These are phyloP conservation scores for Hylomyscus alleni DNA, from an alignment of 2,797 vertebrate species.

Conservation along the genomic window DNA sequence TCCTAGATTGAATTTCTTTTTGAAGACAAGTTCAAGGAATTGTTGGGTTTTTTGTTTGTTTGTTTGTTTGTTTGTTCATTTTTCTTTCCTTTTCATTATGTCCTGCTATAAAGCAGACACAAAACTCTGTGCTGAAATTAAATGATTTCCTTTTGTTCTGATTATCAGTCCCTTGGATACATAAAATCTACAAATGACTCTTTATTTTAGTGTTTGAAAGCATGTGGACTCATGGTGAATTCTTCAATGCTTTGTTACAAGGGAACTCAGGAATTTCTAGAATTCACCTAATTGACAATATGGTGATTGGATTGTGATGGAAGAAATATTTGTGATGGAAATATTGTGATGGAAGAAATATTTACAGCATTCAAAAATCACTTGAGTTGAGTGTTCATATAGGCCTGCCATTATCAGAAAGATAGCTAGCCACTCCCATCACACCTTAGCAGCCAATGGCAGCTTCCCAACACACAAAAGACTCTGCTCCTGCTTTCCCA, in stretches of 20 bases:
- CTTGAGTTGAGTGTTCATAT: neutral
- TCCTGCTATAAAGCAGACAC: neutral
- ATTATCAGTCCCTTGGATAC: neutral
- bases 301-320: neutral
- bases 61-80: too few species aligned
- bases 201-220: constrained; percentile 22
- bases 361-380: constrained; percentile 21
- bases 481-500: neutral
- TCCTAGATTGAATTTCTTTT: constrained; percentile 5
- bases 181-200: neutral
- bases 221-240: neutral
- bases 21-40: neutral
- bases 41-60: too few species aligned
- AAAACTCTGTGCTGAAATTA: constrained; percentile 17
- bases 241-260: neutral
- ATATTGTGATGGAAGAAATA: constrained; percentile 8
- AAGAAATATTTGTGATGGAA: constrained; percentile 31
- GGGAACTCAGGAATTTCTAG: neutral
- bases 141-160: neutral
- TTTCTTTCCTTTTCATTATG: neutral
- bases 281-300: neutral
- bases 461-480: neutral
- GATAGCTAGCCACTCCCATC: neutral
- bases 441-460: neutral
- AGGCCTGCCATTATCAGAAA: constrained; percentile 18